Conservation (phyloP, 1,140 invertebrate species). For the Anastrepha obliqua region DNA sequence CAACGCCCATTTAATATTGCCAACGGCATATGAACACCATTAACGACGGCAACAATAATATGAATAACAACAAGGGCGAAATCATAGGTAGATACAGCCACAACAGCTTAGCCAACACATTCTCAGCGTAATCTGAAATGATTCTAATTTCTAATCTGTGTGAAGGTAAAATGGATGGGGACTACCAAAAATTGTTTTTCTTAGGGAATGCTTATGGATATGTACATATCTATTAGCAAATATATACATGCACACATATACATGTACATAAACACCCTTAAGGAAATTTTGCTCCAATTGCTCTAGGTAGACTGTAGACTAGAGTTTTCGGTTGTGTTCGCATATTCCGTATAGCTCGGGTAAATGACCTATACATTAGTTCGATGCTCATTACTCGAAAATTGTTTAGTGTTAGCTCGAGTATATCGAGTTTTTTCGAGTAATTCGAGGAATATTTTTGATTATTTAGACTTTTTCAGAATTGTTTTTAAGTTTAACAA, state of each 20-base stretch:
- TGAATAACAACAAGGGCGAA: not conserved
- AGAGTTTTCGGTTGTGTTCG: no score
- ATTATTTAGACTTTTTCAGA: no score
- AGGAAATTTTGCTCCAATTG: no score
- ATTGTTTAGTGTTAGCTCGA: no score
- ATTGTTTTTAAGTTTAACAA: no score
- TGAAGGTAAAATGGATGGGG: not conserved
- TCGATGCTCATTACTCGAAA: no score
- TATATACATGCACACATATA: not conserved
- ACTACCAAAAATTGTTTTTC: not conserved
- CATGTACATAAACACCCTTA: no score
- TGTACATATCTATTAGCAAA: not conserved
- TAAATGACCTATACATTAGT: no score
- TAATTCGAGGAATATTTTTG: no score
- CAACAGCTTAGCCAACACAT: not conserved
- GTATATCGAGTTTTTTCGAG: no score
- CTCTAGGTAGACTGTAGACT: no score
- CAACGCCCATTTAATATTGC: slow-evolving; percentile 29
- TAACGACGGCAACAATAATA: slow-evolving; percentile 5
- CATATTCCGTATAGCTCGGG: no score
- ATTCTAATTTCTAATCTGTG: slow-evolving; percentile 19
- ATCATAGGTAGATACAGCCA: not conserved
- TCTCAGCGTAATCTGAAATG: not conserved
- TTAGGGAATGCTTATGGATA: not conserved
- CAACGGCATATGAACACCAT: slow-evolving; percentile 25